Evolutionary conservation across 2,797 vertebrate species (phyloP), one percentile per base, ranked within the genome.

Genomic region (Pantherophis vulpinus): DNA sequence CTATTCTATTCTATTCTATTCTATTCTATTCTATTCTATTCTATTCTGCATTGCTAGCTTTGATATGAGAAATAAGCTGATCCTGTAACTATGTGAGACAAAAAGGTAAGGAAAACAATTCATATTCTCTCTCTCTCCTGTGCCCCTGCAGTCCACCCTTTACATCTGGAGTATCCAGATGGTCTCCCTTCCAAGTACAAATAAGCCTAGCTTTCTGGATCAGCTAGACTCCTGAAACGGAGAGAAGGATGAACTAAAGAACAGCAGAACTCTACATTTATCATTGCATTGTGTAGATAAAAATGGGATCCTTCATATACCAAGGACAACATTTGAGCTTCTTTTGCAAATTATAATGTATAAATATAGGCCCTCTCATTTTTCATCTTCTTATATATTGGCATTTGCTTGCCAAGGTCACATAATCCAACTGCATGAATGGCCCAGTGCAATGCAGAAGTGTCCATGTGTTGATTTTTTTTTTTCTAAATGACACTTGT

Each of bases 1-100:
- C 47, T 7, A 47, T 0, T 47, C 47, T 7, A 47, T 0, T 47
- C 47, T 7, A 47, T 0, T 47, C 47, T 7, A 47, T 0, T 47
- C 47, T 8, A 51, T 0, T 51, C 47, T 8, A 51, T 1, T 51
- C 47, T 8, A 51, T 51, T 51, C 47, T 8, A 51, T 51, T 51
- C 47, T 51, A 6, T 74, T 37, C 37, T 74, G 70, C 32, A 20
- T 37, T 37, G 32, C 6, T 74, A 37, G 1, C 16, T 74, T 37
- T 20, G 32, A 14, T 74, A 11, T 74, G 25, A 83, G 74, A 83
- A 83, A 83, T 5, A 83, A 83, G 37, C 4, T 83, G 74, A 83
- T 23, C 20, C 37, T 83, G 10, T 83, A 83, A 83, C 20, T 47
- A 25, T 47, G 37, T 5, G 37, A 9, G 20, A 47, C 37, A 83